A percentile compares a stretch with the other conserved stretches of the same genome.
phyloP scores from a whole-genome alignment of 1,140 invertebrate species.

The Doryteuthis pealeii region DNA sequence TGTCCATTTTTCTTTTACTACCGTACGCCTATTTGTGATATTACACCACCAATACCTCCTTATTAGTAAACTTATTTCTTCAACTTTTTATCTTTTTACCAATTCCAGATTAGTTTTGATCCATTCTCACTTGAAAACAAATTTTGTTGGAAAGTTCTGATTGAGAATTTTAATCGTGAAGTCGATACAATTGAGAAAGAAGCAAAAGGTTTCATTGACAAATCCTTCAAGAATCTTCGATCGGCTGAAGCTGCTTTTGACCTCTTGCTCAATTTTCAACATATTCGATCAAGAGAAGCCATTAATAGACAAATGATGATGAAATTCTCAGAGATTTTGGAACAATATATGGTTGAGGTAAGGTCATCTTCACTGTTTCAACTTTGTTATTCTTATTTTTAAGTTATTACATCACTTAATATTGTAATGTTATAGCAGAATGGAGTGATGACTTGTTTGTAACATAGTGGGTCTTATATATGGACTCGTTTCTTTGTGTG shows the following conservation, averaged over 20 bases:
- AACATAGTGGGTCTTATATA: too few species aligned
- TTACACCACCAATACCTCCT: too few species aligned
- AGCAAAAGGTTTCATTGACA: constrained; percentile 80
- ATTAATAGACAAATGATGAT: constrained; percentile 73
- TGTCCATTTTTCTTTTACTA: too few species aligned
- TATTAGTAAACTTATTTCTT: too few species aligned
- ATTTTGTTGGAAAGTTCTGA: constrained; percentile 80
- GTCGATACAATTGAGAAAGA: constrained; percentile 76
- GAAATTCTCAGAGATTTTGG: constrained; percentile 83
- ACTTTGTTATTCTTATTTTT: too few species aligned
- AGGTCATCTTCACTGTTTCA: too few species aligned
- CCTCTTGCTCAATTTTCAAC: constrained; percentile 77
- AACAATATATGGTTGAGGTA: constrained; percentile 81
- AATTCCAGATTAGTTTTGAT: constrained; percentile 72
- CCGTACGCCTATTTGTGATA: too few species aligned
- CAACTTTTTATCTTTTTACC: too few species aligned
- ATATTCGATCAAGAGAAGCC: constrained; percentile 72
- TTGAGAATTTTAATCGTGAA: constrained; percentile 74
- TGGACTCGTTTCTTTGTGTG: too few species aligned
- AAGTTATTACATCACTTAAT: too few species aligned
- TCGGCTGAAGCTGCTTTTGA: constrained; percentile 78
- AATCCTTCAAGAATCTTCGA: constrained; percentile 78
- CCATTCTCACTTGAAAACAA: constrained; percentile 75
- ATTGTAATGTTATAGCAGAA: too few species aligned
- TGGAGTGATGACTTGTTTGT: too few species aligned